A percentile compares a stretch with the other conserved stretches of the same genome.
These are phyloP conservation scores for Drosophila flavopinicola DNA, from an alignment of 2,888 invertebrate genomes.

Conservation along the genomic window DNA sequence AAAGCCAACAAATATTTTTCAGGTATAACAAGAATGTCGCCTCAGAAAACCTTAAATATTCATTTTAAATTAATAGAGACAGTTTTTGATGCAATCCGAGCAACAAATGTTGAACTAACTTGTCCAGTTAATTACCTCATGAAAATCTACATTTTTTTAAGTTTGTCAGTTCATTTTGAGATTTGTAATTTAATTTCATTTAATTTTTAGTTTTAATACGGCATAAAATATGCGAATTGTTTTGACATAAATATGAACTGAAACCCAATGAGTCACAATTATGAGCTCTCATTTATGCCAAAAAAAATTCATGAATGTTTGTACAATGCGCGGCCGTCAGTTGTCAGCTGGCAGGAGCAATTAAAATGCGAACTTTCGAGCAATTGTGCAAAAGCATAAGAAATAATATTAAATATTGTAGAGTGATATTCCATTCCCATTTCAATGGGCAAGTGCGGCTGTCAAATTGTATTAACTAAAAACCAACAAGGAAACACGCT, in stretches of 20 bases:
- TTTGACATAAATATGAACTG: constrained; percentile 45
- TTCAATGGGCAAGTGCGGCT: constrained; percentile 34
- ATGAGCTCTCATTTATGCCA: constrained; percentile 29
- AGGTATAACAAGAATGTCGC: no score
- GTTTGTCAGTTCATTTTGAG: no score
- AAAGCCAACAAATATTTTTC: no score
- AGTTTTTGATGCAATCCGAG: no score
- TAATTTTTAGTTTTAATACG: no score
- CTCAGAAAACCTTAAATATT: no score
- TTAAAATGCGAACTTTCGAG: constrained; percentile 29
- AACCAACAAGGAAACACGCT: constrained; percentile 37
- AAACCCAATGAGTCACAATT: constrained; percentile 31
- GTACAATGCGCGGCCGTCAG: constrained; percentile 31
- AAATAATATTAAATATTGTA: neutral
- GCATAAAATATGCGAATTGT: constrained; percentile 29
- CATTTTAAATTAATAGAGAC: no score
- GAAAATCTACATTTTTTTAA: no score
- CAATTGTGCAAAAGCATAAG: constrained; percentile 30
- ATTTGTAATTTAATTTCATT: no score
- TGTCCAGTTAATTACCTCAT: no score
- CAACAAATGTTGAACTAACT: no score
- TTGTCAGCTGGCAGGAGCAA: constrained; percentile 19
- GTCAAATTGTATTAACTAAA: constrained; percentile 48
- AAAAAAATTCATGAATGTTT: constrained; percentile 58
- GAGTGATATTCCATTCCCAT: constrained; percentile 30